Evolutionary conservation across 2,113 vertebrate species (phyloP).

Genomic region (Entomyzon cyanotis): DNA sequence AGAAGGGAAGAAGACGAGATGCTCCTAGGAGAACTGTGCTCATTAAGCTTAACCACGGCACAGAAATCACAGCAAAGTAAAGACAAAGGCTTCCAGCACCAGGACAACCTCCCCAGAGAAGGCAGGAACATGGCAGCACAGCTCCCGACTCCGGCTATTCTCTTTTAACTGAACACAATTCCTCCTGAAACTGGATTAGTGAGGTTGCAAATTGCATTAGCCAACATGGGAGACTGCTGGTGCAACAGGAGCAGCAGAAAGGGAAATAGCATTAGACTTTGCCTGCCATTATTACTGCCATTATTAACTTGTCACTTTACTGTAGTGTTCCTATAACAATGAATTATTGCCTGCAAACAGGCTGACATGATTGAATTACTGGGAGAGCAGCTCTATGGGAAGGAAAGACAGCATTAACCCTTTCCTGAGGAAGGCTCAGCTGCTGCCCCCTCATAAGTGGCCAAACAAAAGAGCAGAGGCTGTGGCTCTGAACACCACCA

Average conservation of each 20-base stretch:
- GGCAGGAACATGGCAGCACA: not conserved
- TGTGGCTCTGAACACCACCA: not conserved
- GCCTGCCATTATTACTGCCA: constrained; percentile 71
- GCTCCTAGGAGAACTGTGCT: not conserved
- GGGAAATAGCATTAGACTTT: constrained; percentile 66
- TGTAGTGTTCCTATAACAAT: constrained; percentile 69
- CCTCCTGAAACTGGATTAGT: constrained; percentile 64
- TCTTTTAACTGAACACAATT: constrained; percentile 52
- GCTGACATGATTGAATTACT: constrained; percentile 68
- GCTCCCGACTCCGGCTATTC: not conserved
- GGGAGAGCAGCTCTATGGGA: constrained; percentile 18
- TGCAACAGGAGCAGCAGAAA: constrained; percentile 52
- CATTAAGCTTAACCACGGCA: not conserved
- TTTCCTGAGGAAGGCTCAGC: constrained; percentile 2
- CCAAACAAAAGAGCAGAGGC: not conserved
- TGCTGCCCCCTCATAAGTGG: not conserved
- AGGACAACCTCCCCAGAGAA: not conserved
- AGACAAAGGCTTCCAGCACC: not conserved
- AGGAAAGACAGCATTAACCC: constrained; percentile 34
- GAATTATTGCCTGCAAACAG: constrained; percentile 72
- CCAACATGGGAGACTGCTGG: constrained; percentile 57
- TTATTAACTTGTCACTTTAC: constrained; percentile 75
- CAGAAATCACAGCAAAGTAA: not conserved
- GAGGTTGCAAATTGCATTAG: constrained; percentile 65
- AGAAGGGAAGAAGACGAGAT: not conserved